A percentile compares a stretch with the other conserved stretches of the same genome.
Conservation (phyloP, 1,140 invertebrate genomes). For the Leptestheria dahalacensis region DNA sequence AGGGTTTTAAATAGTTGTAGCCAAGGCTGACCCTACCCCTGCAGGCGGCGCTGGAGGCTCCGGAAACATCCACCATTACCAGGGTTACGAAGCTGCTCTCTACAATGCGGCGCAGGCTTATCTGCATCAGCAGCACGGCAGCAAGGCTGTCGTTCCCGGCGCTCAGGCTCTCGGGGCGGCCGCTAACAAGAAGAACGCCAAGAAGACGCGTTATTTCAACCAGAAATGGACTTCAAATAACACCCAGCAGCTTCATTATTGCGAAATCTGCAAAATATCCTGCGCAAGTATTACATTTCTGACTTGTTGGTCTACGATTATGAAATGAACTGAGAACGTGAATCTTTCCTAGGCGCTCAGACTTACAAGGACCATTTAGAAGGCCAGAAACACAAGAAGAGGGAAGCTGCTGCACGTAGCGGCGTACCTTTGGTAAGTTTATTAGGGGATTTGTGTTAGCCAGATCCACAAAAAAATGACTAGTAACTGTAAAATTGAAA, state of each 20-base stretch:
- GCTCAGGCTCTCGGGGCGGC: conserved; percentile 33
- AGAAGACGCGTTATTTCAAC: conserved; percentile 24
- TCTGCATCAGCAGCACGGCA: conserved; percentile 56
- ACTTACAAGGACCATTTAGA: conserved; percentile 95
- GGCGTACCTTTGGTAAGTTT: conserved; percentile 36
- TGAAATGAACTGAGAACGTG: too few relatives aligned
- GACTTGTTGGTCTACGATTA: too few relatives aligned
- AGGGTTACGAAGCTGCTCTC: conserved; percentile 76
- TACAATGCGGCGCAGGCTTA: conserved; percentile 87
- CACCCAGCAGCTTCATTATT: conserved; percentile 82
- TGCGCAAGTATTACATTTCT: conserved; percentile 85
- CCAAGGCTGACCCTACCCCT: neutral
- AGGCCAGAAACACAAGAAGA: conserved; percentile 97
- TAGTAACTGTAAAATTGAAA: too few relatives aligned
- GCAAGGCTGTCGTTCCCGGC: conserved; percentile 33
- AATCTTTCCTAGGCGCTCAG: conserved; percentile 30
- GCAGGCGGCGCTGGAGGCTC: neutral
- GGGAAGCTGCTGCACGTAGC: conserved; percentile 76
- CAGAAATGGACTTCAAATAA: conserved; percentile 48
- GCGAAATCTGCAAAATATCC: conserved; percentile 94
- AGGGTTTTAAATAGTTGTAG: neutral
- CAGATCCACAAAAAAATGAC: too few relatives aligned
- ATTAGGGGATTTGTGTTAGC: neutral
- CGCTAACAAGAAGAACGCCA: conserved; percentile 45
- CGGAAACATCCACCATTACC: conserved; percentile 12